A percentile compares a stretch with the other conserved stretches of the same genome.
phyloP scores from a whole-genome alignment of 2,888 invertebrate genomes.

The Platycheirus albimanus region DNA sequence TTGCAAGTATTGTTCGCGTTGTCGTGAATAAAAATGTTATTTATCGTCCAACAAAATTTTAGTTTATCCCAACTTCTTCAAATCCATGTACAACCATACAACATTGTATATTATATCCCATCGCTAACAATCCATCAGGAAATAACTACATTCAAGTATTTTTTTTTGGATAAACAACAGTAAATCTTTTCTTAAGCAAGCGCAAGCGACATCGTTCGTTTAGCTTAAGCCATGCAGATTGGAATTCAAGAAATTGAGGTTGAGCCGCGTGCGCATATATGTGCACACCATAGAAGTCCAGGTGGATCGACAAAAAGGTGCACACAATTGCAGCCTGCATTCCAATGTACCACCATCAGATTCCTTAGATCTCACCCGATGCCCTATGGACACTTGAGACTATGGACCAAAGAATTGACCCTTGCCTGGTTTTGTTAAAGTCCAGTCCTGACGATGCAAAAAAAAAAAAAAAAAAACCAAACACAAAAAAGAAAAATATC shows the following conservation, averaged over 20 bases:
- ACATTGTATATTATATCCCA: background rate
- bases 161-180: constrained; percentile 5
- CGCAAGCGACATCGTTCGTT: constrained; percentile 25
- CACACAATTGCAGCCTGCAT: constrained; percentile 10
- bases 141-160: constrained; percentile 29
- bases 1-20: no score
- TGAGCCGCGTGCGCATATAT: constrained; percentile 22
- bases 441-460: constrained; percentile 3
- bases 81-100: background rate
- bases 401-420: constrained; percentile 53
- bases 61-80: no score
- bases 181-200: background rate
- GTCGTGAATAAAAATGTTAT: background rate
- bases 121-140: constrained; percentile 35
- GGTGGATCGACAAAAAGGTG: constrained; percentile 39
- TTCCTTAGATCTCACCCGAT: constrained; percentile 51
- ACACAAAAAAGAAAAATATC: background rate
- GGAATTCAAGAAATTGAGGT: constrained; percentile 55
- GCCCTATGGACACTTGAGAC: constrained; percentile 31
- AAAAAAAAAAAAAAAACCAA: background rate
- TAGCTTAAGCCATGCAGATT: constrained; percentile 36
- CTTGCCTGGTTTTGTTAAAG: constrained; percentile 25
- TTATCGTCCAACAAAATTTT: no score
- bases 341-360: constrained; percentile 55
- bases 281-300: constrained; percentile 38